Evolutionary conservation across 2,797 vertebrate species (phyloP).

Genomic region (Sebastes oblongus): DNA sequence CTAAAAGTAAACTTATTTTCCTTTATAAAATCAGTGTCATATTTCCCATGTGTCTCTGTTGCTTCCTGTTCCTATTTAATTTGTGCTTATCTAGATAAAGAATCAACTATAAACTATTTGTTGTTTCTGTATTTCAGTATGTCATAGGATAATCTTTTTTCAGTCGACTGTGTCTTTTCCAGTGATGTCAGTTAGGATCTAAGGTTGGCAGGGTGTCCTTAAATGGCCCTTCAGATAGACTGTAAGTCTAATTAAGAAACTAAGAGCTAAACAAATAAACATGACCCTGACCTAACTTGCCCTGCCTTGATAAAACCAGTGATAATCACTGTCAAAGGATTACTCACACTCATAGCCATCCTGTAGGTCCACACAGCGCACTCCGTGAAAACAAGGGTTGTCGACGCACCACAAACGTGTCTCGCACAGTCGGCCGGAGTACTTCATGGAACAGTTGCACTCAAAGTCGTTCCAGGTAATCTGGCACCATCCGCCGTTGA

Average conservation of each 20-base stretch:
- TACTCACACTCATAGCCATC: constrained; percentile 95
- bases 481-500: constrained; percentile 87
- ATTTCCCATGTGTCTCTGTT: background rate
- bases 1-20: background rate
- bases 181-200: background rate
- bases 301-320: background rate
- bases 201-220: background rate
- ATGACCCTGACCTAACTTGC: background rate
- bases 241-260: constrained; percentile 12
- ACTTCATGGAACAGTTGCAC: constrained; percentile 88
- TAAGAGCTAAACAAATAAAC: constrained; percentile 14
- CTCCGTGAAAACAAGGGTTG: constrained; percentile 83
- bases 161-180: too few relatives aligned
- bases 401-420: constrained; percentile 89
- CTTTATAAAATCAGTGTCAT: background rate
- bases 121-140: background rate
- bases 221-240: background rate
- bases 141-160: background rate
- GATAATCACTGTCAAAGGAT: background rate
- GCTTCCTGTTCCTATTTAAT: background rate
- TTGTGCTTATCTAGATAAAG: background rate
- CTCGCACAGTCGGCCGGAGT: constrained; percentile 87
- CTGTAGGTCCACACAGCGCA: constrained; percentile 84
- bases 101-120: background rate
- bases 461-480: constrained; percentile 95